These are phyloP conservation scores for Epinephelus coioides DNA, from an alignment of 2,797 vertebrate species.

Conservation along the genomic window DNA sequence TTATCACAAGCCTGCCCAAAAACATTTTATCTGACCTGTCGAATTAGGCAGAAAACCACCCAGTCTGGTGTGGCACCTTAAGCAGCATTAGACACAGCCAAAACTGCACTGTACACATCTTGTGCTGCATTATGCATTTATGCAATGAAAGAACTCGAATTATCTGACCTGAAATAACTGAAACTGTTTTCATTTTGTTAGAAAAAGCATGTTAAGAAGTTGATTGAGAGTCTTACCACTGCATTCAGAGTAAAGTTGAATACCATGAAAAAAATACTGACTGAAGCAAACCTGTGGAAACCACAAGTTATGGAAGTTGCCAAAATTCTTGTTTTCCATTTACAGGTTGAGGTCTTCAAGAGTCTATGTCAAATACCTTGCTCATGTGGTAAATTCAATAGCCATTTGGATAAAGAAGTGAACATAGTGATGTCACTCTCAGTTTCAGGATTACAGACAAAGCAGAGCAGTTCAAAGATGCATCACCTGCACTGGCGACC, in stretches of 20 bases:
- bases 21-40: too few species aligned
- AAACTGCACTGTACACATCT: too few species aligned
- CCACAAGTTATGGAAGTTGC: neutral
- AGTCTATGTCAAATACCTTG: neutral
- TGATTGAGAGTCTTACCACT: too few species aligned
- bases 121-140: too few species aligned
- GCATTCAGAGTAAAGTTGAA: neutral
- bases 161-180: too few species aligned
- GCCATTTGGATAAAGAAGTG: neutral
- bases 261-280: neutral
- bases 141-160: too few species aligned
- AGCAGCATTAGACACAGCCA: too few species aligned
- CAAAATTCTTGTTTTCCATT: conserved; percentile 1
- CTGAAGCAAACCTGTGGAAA: neutral
- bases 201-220: too few species aligned
- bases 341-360: neutral
- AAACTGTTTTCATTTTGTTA: too few species aligned
- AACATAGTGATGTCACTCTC: neutral
- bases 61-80: too few species aligned
- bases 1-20: too few species aligned
- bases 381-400: neutral
- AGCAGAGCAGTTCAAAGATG: neutral
- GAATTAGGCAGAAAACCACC: too few species aligned
- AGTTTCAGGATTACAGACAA: neutral
- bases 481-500: conserved; percentile 83